These are phyloP conservation scores for Aviceda subcristata DNA, from an alignment of 2,113 vertebrate genomes.

Conservation along the genomic window DNA sequence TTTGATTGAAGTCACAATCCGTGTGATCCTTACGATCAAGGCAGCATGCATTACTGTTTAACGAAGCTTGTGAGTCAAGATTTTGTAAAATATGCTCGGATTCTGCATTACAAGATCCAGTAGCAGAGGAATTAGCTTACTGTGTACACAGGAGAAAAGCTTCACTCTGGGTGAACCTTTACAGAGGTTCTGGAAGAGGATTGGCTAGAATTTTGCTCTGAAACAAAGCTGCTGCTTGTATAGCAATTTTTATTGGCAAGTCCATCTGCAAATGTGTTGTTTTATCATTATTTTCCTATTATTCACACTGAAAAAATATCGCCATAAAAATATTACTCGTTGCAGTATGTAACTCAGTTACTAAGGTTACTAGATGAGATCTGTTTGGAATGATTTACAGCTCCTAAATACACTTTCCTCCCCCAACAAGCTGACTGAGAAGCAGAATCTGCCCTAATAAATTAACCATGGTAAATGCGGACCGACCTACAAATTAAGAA, in stretches of 20 bases:
- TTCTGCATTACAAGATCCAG: neutral
- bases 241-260: constrained; percentile 7
- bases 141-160: neutral
- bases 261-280: constrained; percentile 7
- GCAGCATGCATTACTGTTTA: neutral
- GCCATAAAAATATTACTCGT: constrained; percentile 41
- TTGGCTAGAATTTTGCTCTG: neutral
- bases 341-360: constrained; percentile 44
- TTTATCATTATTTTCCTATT: constrained; percentile 53
- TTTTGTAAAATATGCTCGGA: neutral
- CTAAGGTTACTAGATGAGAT: constrained; percentile 61
- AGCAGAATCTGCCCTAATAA: constrained; percentile 53
- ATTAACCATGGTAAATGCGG: constrained; percentile 53
- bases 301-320: constrained; percentile 33
- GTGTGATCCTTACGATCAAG: neutral
- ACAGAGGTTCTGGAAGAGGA: neutral
- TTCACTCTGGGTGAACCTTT: neutral
- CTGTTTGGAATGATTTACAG: constrained; percentile 52
- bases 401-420: constrained; percentile 15
- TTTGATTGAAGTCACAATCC: neutral
- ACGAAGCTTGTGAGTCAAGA: neutral
- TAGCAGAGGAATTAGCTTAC: constrained; percentile 17
- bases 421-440: neutral
- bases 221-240: neutral
- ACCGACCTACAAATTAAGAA: constrained; percentile 67